Evolutionary conservation across 1,140 invertebrate species (phyloP).

Genomic region (Diachasmimorpha longicaudata): DNA sequence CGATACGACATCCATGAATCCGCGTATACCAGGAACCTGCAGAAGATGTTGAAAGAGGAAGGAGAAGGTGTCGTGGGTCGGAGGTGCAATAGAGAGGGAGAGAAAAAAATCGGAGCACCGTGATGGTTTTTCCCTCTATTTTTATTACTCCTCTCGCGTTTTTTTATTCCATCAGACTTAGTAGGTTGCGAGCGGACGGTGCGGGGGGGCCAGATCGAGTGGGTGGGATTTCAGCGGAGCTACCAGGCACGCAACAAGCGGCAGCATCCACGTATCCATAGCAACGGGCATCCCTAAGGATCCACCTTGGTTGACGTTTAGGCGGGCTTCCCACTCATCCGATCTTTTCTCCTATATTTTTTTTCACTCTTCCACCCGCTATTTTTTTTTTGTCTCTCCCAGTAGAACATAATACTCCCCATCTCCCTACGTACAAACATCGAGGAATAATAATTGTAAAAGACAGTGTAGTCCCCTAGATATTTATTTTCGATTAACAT

Average conservation of each 20-base stretch:
- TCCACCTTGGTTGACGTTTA: conserved; percentile 13
- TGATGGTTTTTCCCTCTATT: not conserved
- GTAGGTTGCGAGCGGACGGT: not conserved
- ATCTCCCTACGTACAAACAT: too few relatives aligned
- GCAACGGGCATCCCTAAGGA: conserved; percentile 31
- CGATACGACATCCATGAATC: too few relatives aligned
- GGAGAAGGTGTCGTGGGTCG: too few relatives aligned
- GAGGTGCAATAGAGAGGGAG: too few relatives aligned
- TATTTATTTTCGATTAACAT: not conserved
- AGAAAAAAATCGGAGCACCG: not conserved
- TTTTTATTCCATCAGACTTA: not conserved
- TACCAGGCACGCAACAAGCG: conserved; percentile 32
- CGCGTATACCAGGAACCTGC: too few relatives aligned
- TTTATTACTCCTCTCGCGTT: conserved; percentile 16
- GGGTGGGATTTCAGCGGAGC: conserved; percentile 7
- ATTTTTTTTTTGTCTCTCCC: not conserved
- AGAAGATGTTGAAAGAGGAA: too few relatives aligned
- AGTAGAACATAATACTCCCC: not conserved
- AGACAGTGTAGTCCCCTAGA: not conserved
- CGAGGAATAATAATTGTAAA: not conserved
- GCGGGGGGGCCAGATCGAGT: not conserved
- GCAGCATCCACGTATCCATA: conserved; percentile 29
- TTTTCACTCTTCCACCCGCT: not conserved
- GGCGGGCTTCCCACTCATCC: conserved; percentile 1
- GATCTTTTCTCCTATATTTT: not conserved